Evolutionary conservation across 1,140 invertebrate genomes (phyloP).

Genomic region (Agrypnia vestita): DNA sequence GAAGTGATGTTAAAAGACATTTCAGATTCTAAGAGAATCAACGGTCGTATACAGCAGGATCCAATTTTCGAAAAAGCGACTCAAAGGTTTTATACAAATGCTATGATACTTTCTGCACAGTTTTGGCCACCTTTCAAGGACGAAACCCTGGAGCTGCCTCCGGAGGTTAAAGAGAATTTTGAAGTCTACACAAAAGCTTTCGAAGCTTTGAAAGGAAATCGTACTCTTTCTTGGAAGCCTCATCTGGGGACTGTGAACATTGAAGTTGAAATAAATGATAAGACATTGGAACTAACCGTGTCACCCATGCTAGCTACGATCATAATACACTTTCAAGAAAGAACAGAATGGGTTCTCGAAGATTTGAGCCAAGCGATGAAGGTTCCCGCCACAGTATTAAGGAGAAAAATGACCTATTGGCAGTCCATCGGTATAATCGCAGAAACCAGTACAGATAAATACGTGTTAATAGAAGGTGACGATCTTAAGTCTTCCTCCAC

Average conservation of each 20-base stretch:
- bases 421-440: conserved; percentile 88
- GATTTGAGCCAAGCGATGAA: conserved; percentile 89
- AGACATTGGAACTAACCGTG: conserved; percentile 87
- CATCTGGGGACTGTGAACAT: conserved; percentile 94
- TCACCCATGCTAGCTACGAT: conserved; percentile 95
- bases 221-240: conserved; percentile 95
- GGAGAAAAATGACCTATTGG: conserved; percentile 93
- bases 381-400: conserved; percentile 85
- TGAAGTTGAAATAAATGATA: conserved; percentile 91
- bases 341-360: conserved; percentile 87
- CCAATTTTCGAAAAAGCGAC: conserved; percentile 74
- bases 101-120: conserved; percentile 96
- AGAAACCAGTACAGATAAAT: conserved; percentile 84
- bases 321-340: conserved; percentile 94
- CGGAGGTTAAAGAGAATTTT: conserved; percentile 85
- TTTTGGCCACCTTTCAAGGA: conserved; percentile 99
- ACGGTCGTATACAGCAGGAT: conserved; percentile 85
- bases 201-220: conserved; percentile 94
- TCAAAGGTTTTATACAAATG: conserved; percentile 78
- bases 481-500: conserved; percentile 64
- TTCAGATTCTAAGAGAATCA: conserved; percentile 90
- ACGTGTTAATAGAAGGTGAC: conserved; percentile 82
- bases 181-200: conserved; percentile 93
- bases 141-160: conserved; percentile 91
- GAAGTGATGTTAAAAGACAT: conserved; percentile 99